These are phyloP conservation scores for Periparus ater DNA, from an alignment of 2,797 vertebrate genomes.

Conservation along the genomic window DNA sequence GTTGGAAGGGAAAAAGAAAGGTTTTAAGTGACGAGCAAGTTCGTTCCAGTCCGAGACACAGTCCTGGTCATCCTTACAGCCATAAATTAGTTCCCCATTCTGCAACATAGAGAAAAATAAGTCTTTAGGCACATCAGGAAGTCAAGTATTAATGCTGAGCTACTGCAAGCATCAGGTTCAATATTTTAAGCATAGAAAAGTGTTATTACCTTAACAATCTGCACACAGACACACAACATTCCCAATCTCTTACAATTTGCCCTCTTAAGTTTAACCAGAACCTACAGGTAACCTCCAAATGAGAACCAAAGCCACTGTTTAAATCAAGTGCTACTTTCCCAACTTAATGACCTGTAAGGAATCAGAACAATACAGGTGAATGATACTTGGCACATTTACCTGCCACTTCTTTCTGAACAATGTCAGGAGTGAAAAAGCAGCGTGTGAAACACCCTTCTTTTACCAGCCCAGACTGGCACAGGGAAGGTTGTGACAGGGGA, in stretches of 20 bases:
- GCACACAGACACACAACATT: background rate
- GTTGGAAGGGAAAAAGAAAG: conserved; percentile 88
- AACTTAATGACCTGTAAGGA: background rate
- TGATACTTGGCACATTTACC: background rate
- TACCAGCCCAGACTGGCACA: background rate
- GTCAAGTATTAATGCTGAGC: background rate
- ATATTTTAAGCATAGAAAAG: background rate
- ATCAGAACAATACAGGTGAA: background rate
- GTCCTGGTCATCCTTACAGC: conserved; percentile 88
- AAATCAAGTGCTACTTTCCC: background rate
- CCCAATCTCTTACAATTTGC: background rate
- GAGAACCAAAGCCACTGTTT: background rate
- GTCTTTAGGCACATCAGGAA: background rate
- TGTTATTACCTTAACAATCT: background rate
- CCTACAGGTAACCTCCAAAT: background rate
- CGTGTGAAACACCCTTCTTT: background rate
- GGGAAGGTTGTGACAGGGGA: background rate
- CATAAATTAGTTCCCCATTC: conserved; percentile 94
- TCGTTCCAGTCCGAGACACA: conserved; percentile 84
- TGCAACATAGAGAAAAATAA: conserved; percentile 39
- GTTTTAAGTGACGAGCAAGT: conserved; percentile 88
- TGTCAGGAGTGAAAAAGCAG: background rate
- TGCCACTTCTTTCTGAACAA: background rate
- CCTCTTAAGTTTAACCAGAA: background rate
- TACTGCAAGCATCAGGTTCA: background rate